Evolutionary conservation across 2,888 invertebrate genomes (phyloP).

Genomic region (Globia sparganii): DNA sequence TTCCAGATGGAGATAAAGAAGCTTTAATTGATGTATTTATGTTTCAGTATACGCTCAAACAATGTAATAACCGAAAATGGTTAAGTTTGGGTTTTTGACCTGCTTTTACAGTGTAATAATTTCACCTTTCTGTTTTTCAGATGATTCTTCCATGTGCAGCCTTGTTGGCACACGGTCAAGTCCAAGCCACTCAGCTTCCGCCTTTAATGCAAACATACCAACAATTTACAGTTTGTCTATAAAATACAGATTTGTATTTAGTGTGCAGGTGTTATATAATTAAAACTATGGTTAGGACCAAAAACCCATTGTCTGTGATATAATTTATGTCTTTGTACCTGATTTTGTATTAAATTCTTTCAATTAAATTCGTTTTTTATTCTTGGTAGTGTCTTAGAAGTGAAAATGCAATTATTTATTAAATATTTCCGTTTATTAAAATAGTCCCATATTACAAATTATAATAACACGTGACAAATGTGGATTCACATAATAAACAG

Average conservation of each 20-base stretch:
- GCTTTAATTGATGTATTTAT: constrained; percentile 81
- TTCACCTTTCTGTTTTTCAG: constrained; percentile 90
- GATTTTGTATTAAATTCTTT: constrained; percentile 68
- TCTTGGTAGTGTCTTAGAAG: constrained; percentile 57
- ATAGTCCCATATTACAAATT: constrained; percentile 72
- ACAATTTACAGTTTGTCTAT: constrained; percentile 78
- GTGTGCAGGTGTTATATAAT: constrained; percentile 65
- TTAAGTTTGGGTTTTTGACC: constrained; percentile 86
- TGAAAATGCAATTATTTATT: constrained; percentile 76
- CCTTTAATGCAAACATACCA: constrained; percentile 89
- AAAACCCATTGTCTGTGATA: constrained; percentile 70
- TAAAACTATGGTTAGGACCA: constrained; percentile 47
- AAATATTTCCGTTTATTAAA: constrained; percentile 74
- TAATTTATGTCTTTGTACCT: constrained; percentile 67
- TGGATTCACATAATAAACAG: constrained; percentile 33
- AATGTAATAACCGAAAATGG: constrained; percentile 64
- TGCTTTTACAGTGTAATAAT: constrained; percentile 77
- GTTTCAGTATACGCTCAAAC: constrained; percentile 86
- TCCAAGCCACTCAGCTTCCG: constrained; percentile 91
- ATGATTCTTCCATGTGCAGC: constrained; percentile 90
- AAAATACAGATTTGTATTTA: constrained; percentile 72
- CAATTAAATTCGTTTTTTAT: constrained; percentile 30
- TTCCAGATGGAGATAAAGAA: constrained; percentile 87
- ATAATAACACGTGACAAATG: constrained; percentile 55
- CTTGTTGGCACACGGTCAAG: constrained; percentile 92